These are phyloP conservation scores for Aplodontia rufa DNA, from an alignment of 2,113 vertebrate genomes.

Conservation along the genomic window DNA sequence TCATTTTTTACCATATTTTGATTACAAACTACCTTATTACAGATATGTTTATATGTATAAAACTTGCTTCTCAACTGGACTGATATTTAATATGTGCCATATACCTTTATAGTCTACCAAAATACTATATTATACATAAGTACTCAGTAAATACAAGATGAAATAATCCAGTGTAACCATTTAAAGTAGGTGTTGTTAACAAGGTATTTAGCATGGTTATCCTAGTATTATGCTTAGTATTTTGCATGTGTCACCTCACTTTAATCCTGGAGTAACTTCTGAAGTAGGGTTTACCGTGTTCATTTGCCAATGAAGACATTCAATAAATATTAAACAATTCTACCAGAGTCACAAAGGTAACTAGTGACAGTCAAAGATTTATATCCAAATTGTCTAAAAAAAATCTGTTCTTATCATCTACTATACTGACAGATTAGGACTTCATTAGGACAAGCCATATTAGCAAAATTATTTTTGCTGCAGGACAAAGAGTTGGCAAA, in stretches of 20 bases:
- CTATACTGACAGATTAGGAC: neutral
- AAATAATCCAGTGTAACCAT: neutral
- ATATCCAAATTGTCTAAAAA: neutral
- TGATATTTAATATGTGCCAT: neutral
- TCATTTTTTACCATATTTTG: neutral
- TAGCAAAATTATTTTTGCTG: conserved; percentile 47
- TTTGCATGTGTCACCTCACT: conserved; percentile 14
- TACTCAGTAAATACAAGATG: neutral
- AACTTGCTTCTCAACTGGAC: conserved; percentile 11
- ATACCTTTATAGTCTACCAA: neutral
- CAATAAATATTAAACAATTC: conserved; percentile 39
- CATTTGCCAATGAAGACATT: conserved; percentile 22
- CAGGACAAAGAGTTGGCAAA: neutral
- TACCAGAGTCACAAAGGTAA: neutral
- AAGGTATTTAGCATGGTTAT: neutral
- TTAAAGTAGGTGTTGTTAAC: neutral
- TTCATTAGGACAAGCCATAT: neutral
- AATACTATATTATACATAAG: neutral
- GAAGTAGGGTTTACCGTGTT: neutral
- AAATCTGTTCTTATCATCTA: neutral
- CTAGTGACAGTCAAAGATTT: neutral
- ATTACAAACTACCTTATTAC: neutral
- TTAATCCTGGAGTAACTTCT: neutral
- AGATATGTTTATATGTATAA: neutral
- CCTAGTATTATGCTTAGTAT: neutral